Conservation (phyloP, 2,888 invertebrate genomes). For the Ophion ellenae region DNA sequence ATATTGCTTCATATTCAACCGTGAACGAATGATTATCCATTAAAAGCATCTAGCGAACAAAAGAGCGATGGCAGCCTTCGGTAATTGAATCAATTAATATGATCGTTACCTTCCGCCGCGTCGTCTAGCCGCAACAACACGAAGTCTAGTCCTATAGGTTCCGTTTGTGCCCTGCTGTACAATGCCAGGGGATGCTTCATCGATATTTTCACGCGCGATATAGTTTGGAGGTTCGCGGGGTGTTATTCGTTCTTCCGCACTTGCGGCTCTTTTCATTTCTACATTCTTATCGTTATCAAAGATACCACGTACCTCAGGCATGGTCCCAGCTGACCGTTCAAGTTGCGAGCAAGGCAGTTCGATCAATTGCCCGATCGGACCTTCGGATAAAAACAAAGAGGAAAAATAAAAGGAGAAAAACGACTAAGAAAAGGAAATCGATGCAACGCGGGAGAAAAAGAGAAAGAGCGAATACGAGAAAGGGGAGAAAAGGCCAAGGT, state of each 20-base stretch:
- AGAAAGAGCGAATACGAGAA: neutral
- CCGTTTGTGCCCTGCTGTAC: neutral
- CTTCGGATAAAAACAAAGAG: constrained; percentile 36
- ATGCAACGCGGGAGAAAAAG: neutral
- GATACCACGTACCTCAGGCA: constrained; percentile 9
- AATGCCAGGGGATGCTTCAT: neutral
- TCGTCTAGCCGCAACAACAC: constrained; percentile 6
- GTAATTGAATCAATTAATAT: constrained; percentile 56
- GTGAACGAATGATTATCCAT: constrained; percentile 20
- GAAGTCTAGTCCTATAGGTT: neutral
- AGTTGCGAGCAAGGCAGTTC: constrained; percentile 57
- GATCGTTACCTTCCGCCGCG: constrained; percentile 17
- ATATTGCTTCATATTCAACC: neutral
- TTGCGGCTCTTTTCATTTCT: constrained; percentile 22
- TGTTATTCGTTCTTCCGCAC: constrained; percentile 25
- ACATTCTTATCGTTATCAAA: constrained; percentile 39
- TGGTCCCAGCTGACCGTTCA: constrained; percentile 23
- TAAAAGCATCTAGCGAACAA: constrained; percentile 34
- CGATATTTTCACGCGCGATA: constrained; percentile 38
- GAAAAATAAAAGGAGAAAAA: constrained; percentile 30
- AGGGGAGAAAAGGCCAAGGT: neutral
- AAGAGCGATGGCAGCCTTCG: constrained; percentile 13
- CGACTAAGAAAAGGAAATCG: neutral
- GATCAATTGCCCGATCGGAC: constrained; percentile 54
- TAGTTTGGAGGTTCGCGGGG: constrained; percentile 12